phyloP scores from a whole-genome alignment of 2,113 vertebrate species.

The Hydrolagus affinis region DNA sequence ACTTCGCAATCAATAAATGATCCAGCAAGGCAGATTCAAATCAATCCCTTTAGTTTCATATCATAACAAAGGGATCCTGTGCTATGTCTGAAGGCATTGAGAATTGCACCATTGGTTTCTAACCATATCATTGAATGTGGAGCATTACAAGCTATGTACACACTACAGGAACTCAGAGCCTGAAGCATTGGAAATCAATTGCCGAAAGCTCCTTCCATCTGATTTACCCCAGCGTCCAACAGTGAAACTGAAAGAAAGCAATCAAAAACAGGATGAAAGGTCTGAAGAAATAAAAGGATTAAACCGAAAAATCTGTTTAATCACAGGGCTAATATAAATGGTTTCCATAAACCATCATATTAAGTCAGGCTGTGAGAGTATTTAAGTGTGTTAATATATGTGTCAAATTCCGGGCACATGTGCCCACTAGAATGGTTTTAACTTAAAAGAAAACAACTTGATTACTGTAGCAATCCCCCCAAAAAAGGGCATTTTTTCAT shows the following conservation, averaged over 20 bases:
- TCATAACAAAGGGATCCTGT: neutral
- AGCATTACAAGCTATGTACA: neutral
- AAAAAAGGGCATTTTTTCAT: neutral
- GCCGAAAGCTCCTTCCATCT: neutral
- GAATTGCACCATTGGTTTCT: neutral
- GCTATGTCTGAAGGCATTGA: neutral
- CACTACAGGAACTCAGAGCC: neutral
- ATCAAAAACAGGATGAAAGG: neutral
- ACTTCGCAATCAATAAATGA: neutral
- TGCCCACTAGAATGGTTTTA: neutral
- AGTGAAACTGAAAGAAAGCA: neutral
- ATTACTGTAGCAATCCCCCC: neutral
- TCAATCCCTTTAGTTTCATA: neutral
- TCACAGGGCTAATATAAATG: neutral
- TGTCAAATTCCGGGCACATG: no score
- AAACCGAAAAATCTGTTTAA: neutral
- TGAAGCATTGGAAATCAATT: constrained; percentile 13
- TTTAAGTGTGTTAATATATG: neutral
- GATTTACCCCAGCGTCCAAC: neutral
- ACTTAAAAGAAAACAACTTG: neutral
- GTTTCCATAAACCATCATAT: neutral
- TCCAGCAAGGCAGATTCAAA: constrained; percentile 19
- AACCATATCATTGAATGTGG: neutral
- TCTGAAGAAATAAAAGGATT: constrained; percentile 10
- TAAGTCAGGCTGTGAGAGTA: neutral